phyloP scores from a whole-genome alignment of 2,797 vertebrate genomes.

The Poliocrania exsul region DNA sequence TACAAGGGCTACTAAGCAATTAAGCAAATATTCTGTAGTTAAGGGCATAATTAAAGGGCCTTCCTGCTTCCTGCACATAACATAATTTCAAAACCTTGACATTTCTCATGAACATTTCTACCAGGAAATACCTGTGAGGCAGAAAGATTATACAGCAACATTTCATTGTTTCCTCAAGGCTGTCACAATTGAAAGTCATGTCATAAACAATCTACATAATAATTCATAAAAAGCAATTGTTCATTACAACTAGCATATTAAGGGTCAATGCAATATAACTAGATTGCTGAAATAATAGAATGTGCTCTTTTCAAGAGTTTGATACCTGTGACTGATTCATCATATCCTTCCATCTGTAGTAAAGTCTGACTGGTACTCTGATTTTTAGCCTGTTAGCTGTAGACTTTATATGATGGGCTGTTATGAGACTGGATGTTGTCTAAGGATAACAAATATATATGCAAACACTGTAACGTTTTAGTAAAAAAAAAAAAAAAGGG shows the following conservation, averaged over 20 bases:
- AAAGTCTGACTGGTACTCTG: background rate
- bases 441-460: background rate
- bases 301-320: background rate
- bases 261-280: background rate
- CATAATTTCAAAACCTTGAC: slow-evolving; percentile 40
- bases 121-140: slow-evolving; percentile 31
- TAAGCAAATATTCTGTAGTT: slow-evolving; percentile 61
- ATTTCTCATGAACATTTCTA: slow-evolving; percentile 38
- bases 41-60: slow-evolving; percentile 57
- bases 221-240: background rate
- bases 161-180: slow-evolving; percentile 28
- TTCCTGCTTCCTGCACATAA: slow-evolving; percentile 54
- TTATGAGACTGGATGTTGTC: background rate
- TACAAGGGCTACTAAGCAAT: slow-evolving; percentile 60
- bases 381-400: background rate
- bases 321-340: background rate
- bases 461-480: background rate
- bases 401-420: background rate
- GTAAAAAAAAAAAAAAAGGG: background rate
- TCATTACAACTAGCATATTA: background rate
- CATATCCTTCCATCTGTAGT: background rate
- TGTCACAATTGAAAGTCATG: background rate
- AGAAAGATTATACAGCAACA: background rate
- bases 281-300: background rate
- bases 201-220: background rate